Evolutionary conservation across 2,797 vertebrate genomes (phyloP).

Genomic region (Ataeniobius toweri): DNA sequence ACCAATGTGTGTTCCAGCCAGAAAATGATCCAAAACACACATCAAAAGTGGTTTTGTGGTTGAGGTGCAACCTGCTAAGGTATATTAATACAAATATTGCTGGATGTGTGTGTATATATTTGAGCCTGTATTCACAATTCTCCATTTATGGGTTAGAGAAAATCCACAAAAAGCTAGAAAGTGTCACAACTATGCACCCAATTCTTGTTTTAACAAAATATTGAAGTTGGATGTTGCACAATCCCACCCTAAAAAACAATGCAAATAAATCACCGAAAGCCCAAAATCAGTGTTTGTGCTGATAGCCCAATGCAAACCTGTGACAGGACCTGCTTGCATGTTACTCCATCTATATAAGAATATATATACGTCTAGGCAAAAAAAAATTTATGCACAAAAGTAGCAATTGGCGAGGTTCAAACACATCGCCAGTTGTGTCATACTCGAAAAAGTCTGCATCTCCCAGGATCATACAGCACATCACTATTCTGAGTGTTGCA

Average conservation of each 20-base stretch:
- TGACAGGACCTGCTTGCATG: not conserved
- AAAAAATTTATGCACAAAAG: not conserved
- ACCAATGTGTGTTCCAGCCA: not conserved
- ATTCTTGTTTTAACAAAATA: not conserved
- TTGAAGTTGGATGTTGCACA: not conserved
- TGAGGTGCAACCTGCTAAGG: not conserved
- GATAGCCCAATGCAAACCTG: not conserved
- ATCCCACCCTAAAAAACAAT: not conserved
- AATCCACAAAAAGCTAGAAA: not conserved
- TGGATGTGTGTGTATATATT: not conserved
- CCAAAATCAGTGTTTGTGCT: too few species aligned
- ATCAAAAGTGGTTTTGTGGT: not conserved
- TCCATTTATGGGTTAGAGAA: not conserved
- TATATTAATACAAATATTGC: not conserved
- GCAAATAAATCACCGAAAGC: too few species aligned
- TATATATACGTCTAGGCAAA: not conserved
- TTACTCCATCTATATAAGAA: not conserved
- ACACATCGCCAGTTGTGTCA: constrained; percentile 8
- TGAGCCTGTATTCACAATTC: not conserved
- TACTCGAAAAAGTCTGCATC: constrained; percentile 22
- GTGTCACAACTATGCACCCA: not conserved
- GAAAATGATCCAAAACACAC: not conserved
- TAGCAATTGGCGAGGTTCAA: constrained; percentile 13
- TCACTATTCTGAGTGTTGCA: constrained; percentile 11
- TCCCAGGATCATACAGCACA: constrained; percentile 13